A percentile compares a stretch with the other conserved stretches of the same genome.
phyloP scores from a whole-genome alignment of 37 sponge, comb jelly and placozoan genomes.

The Agelas oroides region DNA sequence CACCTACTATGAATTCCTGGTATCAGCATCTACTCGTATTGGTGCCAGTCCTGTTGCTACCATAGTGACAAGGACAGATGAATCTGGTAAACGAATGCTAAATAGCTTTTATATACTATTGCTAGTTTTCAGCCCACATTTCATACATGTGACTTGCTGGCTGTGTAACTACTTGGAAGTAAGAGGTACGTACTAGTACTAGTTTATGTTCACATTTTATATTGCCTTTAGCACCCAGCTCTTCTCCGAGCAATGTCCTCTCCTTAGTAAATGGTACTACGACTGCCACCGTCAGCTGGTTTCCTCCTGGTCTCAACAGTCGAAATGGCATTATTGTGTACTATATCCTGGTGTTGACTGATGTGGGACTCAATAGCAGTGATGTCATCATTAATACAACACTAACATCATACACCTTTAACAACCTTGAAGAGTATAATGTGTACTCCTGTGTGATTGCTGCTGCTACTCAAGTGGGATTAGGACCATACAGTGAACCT shows the following conservation, averaged over 20 bases:
- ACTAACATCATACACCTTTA: background rate
- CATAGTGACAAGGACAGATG: background rate
- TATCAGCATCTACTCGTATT: background rate
- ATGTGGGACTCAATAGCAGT: too few species aligned
- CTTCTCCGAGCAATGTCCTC: background rate
- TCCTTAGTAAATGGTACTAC: background rate
- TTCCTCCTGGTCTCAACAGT: background rate
- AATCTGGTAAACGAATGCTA: too few species aligned
- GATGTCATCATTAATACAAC: background rate
- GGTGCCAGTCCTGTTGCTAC: background rate
- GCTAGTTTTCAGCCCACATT: background rate
- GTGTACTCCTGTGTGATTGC: constrained; percentile 1
- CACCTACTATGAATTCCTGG: background rate
- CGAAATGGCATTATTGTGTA: constrained; percentile 23
- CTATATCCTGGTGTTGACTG: constrained; percentile 2
- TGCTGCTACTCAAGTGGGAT: constrained; percentile 6
- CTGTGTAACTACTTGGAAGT: too few species aligned
- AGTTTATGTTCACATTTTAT: too few species aligned
- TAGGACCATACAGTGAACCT: background rate
- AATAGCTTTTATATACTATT: background rate
- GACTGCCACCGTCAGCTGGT: background rate
- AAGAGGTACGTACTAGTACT: too few species aligned
- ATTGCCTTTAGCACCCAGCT: background rate
- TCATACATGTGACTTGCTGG: too few species aligned
- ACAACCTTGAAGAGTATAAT: constrained; percentile 20